Evolutionary conservation across 2,888 invertebrate genomes (phyloP).

Genomic region (Acleris laterana): DNA sequence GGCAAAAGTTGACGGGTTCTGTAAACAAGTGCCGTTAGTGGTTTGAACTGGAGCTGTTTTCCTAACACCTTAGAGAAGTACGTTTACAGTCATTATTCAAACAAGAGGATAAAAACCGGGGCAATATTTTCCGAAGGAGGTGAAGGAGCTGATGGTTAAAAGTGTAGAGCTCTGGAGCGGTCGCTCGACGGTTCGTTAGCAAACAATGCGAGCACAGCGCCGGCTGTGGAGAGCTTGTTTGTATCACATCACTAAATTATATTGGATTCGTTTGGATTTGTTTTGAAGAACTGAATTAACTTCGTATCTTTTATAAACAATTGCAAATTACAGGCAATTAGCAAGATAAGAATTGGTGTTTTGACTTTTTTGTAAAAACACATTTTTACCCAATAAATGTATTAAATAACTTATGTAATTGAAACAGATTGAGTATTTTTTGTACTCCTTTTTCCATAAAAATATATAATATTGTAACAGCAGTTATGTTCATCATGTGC

Average conservation of each 20-base stretch:
- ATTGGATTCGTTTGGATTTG: background rate
- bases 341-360: too few species aligned
- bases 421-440: too few species aligned
- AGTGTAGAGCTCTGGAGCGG: conserved; percentile 79
- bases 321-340: too few species aligned
- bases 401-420: too few species aligned
- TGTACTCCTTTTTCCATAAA: too few species aligned
- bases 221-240: conserved; percentile 52
- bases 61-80: conserved; percentile 79
- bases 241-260: conserved; percentile 12
- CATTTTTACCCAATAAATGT: too few species aligned
- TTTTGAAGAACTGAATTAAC: too few species aligned
- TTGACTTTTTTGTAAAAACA: too few species aligned
- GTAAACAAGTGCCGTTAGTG: conserved; percentile 81
- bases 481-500: too few species aligned
- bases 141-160: conserved; percentile 80
- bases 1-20: conserved; percentile 76
- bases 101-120: conserved; percentile 82
- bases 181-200: conserved; percentile 77
- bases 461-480: too few species aligned
- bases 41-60: conserved; percentile 75
- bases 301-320: too few species aligned
- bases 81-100: conserved; percentile 83
- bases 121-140: conserved; percentile 82
- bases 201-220: conserved; percentile 71